A percentile compares a stretch with the other conserved stretches of the same genome.
phyloP scores from a whole-genome alignment of 1,140 invertebrate species.

The Brachionus plicatilis region DNA sequence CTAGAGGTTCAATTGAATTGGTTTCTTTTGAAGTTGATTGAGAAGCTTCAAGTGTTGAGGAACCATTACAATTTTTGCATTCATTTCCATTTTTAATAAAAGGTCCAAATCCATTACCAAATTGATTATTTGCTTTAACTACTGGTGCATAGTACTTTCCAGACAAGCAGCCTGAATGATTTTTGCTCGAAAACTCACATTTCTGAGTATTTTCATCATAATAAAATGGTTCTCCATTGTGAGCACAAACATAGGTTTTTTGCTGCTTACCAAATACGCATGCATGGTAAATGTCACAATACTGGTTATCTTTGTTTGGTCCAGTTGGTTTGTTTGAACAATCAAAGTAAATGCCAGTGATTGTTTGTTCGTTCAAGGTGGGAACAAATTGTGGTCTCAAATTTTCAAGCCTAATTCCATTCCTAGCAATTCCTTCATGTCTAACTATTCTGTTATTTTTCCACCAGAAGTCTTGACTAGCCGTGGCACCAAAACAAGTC shows the following conservation, averaged over 20 bases:
- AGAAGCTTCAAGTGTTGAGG: not conserved
- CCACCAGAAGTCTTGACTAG: not conserved
- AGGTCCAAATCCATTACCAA: not conserved
- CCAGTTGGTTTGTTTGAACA: not conserved
- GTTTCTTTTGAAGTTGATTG: not conserved
- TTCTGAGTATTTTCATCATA: constrained; percentile 33
- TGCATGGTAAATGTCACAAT: constrained; percentile 41
- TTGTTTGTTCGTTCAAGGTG: not conserved
- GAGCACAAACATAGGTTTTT: constrained; percentile 12
- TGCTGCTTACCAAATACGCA: constrained; percentile 5
- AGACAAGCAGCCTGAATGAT: not conserved
- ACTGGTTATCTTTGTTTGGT: not conserved
- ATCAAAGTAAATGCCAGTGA: constrained; percentile 12
- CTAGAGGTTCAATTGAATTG: not conserved
- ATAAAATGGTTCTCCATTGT: constrained; percentile 28
- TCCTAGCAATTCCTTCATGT: not conserved
- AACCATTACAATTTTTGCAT: not conserved
- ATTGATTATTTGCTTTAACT: not conserved
- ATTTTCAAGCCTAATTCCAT: no score
- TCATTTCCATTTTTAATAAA: not conserved
- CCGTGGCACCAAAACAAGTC: not conserved
- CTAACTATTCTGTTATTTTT: not conserved
- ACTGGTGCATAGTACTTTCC: constrained; percentile 4
- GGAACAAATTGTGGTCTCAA: not conserved
- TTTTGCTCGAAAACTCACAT: constrained; percentile 23